These are phyloP conservation scores for Ctenomys sociabilis DNA, from an alignment of 2,113 vertebrate genomes.

Conservation along the genomic window DNA sequence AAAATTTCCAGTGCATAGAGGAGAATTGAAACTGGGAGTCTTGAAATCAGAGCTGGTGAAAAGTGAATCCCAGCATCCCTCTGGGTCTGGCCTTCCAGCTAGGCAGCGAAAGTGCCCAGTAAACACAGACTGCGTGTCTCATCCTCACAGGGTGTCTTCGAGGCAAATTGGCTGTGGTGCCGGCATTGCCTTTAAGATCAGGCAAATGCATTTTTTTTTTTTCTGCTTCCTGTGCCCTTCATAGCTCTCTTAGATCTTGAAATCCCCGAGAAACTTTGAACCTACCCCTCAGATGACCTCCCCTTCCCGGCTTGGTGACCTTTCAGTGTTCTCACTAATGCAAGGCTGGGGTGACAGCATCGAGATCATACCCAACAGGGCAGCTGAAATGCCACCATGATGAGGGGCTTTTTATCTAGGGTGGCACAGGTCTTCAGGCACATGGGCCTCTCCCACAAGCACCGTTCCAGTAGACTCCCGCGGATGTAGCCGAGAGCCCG, in stretches of 20 bases:
- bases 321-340: neutral
- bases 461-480: neutral
- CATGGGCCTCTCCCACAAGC: neutral
- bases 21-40: slow-evolving; percentile 79
- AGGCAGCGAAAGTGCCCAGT: slow-evolving; percentile 62
- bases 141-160: slow-evolving; percentile 76
- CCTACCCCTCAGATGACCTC: neutral
- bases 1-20: slow-evolving; percentile 84
- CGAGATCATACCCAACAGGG: neutral
- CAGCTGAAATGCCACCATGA: neutral
- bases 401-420: neutral
- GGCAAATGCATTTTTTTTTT: slow-evolving; percentile 67
- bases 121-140: slow-evolving; percentile 65
- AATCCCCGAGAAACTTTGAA: neutral
- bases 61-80: slow-evolving; percentile 76
- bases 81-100: slow-evolving; percentile 62
- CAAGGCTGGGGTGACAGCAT: neutral
- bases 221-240: neutral
- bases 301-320: neutral
- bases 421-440: neutral
- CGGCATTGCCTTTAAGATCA: slow-evolving; percentile 72
- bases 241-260: neutral
- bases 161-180: slow-evolving; percentile 65
- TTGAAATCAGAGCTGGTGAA: slow-evolving; percentile 68
- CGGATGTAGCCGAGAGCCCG: neutral